Evolutionary conservation across 37 sponge, comb jelly and placozoan genomes (phyloP), one percentile per base, ranked within the genome.

Genomic region (Aplysina aerophoba): DNA sequence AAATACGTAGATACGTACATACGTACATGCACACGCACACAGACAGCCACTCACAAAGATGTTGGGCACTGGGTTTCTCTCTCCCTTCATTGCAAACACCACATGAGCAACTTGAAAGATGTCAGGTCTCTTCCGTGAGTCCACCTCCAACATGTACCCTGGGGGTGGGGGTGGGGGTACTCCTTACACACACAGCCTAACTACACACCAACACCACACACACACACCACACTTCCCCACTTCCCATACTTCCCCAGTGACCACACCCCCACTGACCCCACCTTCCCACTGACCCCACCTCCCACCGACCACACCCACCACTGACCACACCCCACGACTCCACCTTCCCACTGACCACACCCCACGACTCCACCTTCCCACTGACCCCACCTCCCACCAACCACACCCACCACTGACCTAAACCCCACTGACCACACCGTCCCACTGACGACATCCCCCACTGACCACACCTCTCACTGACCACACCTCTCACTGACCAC

Each of bases 21-120:
- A 6, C 11, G 27, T 28, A 24, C 24, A 5, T 28, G 11, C 5
- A 28, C 27, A 28, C 2, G 11, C 65, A 63, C 65, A 63, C 27
- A 63, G 24, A 28, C 27, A 12, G 28, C 22, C 21, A 88, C 92
- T 92, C 71, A 92, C 92, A 89, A 89, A 89, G 13, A 89, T 87
- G 64, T 94, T 94, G 0, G 63, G 73, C 0, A 94, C 83, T 1
- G 87, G 86, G 61, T 85, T 87, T 12, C 34, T 33, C 15, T 35
- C 40, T 36, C 85, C 85, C 4, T 58, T 30, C 24, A 89, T 22
- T 30, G 36, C 37, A 38, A 74, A 84, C 33, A 83, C 80, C 25
- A 87, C 82, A 24, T 89, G 65, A 65, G 84, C 59, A 54, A 94
- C 92, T 61, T 94, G 95, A 84, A 68, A 94, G 19, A 94, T 86